A percentile compares a stretch with the other conserved stretches of the same genome.
Evolutionary conservation across 2,888 invertebrate genomes (phyloP).

Genomic region (Orthosia gothica): DNA sequence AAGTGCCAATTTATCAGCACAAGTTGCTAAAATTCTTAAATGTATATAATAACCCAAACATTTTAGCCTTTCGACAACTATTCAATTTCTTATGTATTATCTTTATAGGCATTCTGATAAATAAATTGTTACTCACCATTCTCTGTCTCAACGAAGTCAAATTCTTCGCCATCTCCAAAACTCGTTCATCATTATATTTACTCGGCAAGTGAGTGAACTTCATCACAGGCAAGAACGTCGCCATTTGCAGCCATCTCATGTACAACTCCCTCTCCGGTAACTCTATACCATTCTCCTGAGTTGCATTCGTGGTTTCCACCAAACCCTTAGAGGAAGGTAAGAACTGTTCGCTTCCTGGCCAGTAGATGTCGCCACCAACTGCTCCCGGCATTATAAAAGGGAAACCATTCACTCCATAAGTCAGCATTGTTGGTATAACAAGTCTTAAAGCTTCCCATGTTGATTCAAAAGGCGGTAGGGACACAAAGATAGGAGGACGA

Average conservation of each 20-base stretch:
- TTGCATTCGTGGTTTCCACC: constrained; percentile 77
- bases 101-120: too few species aligned
- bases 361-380: constrained; percentile 97
- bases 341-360: constrained; percentile 92
- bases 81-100: too few species aligned
- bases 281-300: constrained; percentile 86
- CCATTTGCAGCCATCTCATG: constrained; percentile 97
- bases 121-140: constrained; percentile 87
- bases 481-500: constrained; percentile 96
- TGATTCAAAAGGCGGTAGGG: constrained; percentile 96
- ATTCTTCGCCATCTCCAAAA: constrained; percentile 95
- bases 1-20: too few species aligned
- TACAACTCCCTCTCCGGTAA: constrained; percentile 96
- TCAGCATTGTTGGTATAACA: constrained; percentile 96
- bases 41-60: too few species aligned
- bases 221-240: constrained; percentile 97
- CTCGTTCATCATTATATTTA: constrained; percentile 95
- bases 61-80: too few species aligned
- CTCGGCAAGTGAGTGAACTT: constrained; percentile 97
- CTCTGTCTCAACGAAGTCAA: constrained; percentile 94
- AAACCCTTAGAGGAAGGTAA: constrained; percentile 89
- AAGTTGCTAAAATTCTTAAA: too few species aligned
- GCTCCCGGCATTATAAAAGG: constrained; percentile 98
- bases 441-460: constrained; percentile 96
- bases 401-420: constrained; percentile 97